A percentile compares a stretch with the other conserved stretches of the same genome.
Evolutionary conservation across 1,140 invertebrate genomes (phyloP).

Genomic region (Stegodyphus mimosarum): DNA sequence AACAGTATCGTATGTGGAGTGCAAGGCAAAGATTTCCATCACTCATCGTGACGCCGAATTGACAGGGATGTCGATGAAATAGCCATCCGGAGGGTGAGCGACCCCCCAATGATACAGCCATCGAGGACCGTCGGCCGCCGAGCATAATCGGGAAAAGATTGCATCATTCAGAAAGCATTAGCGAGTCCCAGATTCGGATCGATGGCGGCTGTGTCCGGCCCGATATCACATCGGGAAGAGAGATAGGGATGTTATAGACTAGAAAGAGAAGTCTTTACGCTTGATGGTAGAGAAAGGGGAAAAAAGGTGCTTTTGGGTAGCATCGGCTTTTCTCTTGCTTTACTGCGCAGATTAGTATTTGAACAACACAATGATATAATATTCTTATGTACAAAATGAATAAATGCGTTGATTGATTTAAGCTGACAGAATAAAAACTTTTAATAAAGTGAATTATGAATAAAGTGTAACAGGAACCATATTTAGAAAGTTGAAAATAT

Average conservation of each 20-base stretch:
- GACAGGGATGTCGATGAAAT: constrained; percentile 20
- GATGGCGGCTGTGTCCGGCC: constrained; percentile 30
- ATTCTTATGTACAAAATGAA: no score
- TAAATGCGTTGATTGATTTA: no score
- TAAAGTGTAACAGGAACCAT: no score
- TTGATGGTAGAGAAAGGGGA: no score
- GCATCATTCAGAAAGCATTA: constrained; percentile 49
- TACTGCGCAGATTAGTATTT: no score
- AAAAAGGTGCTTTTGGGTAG: no score
- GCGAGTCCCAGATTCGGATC: constrained; percentile 1
- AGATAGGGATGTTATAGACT: constrained; percentile 16
- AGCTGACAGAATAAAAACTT: no score
- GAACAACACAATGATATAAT: no score
- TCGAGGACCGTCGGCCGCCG: no score
- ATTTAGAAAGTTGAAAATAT: no score
- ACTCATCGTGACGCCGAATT: neutral
- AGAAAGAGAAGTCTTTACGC: neutral
- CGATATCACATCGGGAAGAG: constrained; percentile 24
- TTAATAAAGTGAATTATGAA: no score
- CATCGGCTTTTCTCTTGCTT: no score
- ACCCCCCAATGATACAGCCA: neutral
- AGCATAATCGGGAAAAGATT: constrained; percentile 41
- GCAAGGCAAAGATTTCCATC: neutral
- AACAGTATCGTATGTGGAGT: neutral
- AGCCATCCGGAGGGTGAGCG: neutral